Base-by-base conservation (phyloP, 2,113 vertebrate species). In the Anhinga anhinga region DNA sequence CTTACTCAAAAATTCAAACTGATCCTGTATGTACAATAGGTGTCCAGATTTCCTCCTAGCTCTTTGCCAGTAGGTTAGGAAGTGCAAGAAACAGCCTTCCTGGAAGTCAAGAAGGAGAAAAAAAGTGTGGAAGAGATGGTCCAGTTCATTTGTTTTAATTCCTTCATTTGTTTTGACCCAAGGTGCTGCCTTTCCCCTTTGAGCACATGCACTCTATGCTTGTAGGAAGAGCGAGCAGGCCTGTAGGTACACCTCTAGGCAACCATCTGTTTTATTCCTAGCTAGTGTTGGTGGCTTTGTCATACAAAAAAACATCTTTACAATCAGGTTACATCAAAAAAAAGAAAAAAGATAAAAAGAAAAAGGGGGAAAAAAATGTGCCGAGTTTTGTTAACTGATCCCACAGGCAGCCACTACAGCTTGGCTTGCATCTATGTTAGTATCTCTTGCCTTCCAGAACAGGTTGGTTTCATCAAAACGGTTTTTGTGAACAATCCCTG, bases 1-100 rank as follows among this genome's bases (percentile, higher is more conserved):
- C 27, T 78, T 36, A 47, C 13, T 50, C 27, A 76, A 53, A 58
- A 55, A 53, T 45, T 62, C 30, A 79, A 21, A 45, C 5, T 20
- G 5, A 32, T n/a, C 7, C 11, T 32, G 2, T 1, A 2, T 4
- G 2, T 6, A 11, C 7, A 52, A 15, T 0, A 16, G 3, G 21
- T 27, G 22, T 56, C 44, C 76, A 88, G 26, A 47, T 52, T 77
- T 69, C 61, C 15, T 42, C 11, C 50, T 52, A 29, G 18, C 0
- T 13, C 23, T 78, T 77, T 78, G 5, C 13, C 38, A 22, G 11
- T n/a, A 56, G 3, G 6, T 52, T 50, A 42, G 23, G 14, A 86
- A 94, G 47, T 17, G 11, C 14, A 77, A 61, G 40, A 56, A 82
- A 22, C 1, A 67, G 11, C 34, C 25, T 62, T 40, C 13, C 15